Conservation (phyloP, 2,113 vertebrate species). For the Muscicapa adusta region DNA sequence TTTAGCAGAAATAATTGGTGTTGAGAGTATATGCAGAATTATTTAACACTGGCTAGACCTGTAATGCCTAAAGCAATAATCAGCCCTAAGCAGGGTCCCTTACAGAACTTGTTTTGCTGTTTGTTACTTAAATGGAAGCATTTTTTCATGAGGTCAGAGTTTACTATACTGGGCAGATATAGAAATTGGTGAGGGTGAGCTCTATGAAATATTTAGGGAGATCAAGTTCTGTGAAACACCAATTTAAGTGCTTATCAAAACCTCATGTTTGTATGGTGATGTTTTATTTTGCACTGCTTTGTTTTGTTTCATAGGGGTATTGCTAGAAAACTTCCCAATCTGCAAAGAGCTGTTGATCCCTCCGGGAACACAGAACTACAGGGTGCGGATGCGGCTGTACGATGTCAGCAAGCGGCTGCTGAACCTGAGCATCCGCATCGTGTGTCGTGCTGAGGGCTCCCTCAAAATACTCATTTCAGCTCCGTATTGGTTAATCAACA, state of each 20-base stretch:
- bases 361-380: constrained; percentile 93
- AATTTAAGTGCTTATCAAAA: not conserved
- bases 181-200: not conserved
- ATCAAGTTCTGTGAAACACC: not conserved
- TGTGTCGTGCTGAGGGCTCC: constrained; percentile 89
- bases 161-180: not conserved
- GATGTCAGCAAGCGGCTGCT: constrained; percentile 85
- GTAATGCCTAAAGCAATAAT: not conserved
- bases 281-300: not conserved
- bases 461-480: constrained; percentile 92
- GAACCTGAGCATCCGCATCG: constrained; percentile 90
- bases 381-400: constrained; percentile 92
- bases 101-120: not conserved
- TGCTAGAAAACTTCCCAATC: constrained; percentile 87
- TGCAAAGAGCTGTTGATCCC: constrained; percentile 97
- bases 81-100: not conserved
- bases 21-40: not conserved
- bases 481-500: constrained; percentile 95
- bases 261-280: not conserved
- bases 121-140: not conserved
- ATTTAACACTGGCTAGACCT: not conserved
- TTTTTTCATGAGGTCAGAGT: not conserved
- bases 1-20: not conserved
- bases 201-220: not conserved
- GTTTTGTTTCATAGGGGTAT: constrained; percentile 72